Evolutionary conservation across 2,888 invertebrate genomes (phyloP).

Genomic region (Trilocha varians): DNA sequence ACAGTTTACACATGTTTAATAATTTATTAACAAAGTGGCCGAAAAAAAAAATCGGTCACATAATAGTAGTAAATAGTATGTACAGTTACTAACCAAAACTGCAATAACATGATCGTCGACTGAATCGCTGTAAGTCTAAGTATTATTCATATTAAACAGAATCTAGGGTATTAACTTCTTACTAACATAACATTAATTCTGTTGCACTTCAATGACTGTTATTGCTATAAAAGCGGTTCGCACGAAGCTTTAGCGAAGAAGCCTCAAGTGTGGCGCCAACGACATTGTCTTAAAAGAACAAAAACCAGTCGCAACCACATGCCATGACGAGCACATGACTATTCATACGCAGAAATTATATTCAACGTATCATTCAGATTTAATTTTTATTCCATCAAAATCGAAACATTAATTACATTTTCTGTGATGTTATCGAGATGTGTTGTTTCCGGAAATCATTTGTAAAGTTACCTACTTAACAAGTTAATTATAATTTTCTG

Average conservation of each 20-base stretch:
- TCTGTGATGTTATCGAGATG: background rate
- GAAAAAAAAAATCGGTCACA: too few species aligned
- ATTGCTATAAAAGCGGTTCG: background rate
- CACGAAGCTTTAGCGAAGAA: background rate
- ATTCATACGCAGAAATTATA: background rate
- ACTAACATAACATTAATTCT: background rate
- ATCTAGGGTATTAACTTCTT: background rate
- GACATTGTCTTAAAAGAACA: background rate
- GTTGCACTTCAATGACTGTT: background rate
- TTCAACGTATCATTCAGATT: background rate
- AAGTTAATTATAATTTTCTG: conserved; percentile 20
- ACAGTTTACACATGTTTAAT: too few species aligned
- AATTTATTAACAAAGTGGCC: too few species aligned
- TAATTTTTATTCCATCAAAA: background rate
- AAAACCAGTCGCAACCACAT: background rate
- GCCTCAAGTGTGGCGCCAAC: background rate
- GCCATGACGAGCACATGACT: background rate
- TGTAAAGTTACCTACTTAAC: conserved; percentile 6
- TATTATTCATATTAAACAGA: too few species aligned
- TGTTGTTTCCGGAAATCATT: background rate
- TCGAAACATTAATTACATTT: background rate
- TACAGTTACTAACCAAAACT: too few species aligned
- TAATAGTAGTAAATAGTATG: too few species aligned
- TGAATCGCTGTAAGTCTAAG: too few species aligned
- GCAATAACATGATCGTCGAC: too few species aligned